Evolutionary conservation across 2,113 vertebrate genomes (phyloP).

Genomic region (Carassius carassius): DNA sequence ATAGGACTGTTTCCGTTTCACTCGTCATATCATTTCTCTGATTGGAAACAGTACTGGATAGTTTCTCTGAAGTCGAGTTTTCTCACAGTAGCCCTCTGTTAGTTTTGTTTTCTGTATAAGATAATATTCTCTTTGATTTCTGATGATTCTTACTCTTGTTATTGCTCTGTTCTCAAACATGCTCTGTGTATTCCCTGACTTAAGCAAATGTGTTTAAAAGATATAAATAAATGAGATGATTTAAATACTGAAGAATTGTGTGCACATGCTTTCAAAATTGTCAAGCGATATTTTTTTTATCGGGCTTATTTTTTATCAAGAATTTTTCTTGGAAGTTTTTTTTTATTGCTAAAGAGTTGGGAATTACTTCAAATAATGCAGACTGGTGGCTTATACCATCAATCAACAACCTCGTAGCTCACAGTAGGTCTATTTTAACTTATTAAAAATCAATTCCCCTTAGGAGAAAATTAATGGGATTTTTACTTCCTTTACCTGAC

Average conservation of each 20-base stretch:
- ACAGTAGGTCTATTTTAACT: neutral
- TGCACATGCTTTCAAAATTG: neutral
- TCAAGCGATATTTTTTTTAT: neutral
- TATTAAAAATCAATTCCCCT: neutral
- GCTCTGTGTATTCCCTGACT: conserved; percentile 76
- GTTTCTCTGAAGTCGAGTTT: conserved; percentile 62
- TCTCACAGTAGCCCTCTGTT: conserved; percentile 62
- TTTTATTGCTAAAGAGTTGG: neutral
- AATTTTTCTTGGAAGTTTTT: too few relatives aligned
- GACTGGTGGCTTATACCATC: neutral
- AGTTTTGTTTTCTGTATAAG: conserved; percentile 67
- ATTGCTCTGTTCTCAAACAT: conserved; percentile 74
- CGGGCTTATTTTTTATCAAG: neutral
- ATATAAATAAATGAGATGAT: conserved; percentile 75
- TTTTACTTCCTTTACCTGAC: neutral
- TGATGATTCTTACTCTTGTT: conserved; percentile 70
- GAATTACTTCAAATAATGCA: neutral
- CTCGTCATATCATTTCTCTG: conserved; percentile 36
- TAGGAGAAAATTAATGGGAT: neutral
- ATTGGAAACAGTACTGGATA: conserved; percentile 51
- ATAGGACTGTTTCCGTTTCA: conserved; percentile 53
- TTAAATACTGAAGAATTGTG: conserved; percentile 62
- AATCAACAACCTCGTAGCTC: neutral
- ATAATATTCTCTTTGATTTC: conserved; percentile 68
- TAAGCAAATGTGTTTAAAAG: conserved; percentile 75